These are phyloP conservation scores for Felis catus DNA, from an alignment of 2,113 vertebrate genomes.

Conservation along the genomic window DNA sequence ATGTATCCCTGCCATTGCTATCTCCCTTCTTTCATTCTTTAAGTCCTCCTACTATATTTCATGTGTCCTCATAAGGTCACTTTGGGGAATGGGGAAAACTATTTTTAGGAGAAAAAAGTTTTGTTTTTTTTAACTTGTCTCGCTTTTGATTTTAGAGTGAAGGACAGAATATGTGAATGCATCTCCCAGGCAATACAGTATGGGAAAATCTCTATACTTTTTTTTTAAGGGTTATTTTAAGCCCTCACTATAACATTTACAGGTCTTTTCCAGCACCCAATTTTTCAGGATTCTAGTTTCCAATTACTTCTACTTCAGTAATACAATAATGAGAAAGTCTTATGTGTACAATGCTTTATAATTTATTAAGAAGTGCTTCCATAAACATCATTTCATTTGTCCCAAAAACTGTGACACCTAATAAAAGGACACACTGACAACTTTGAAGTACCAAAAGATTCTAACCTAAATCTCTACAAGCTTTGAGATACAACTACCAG, in stretches of 20 bases:
- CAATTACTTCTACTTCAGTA: not conserved
- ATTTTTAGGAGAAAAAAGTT: not conserved
- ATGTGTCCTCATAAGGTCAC: not conserved
- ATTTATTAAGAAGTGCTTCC: not conserved
- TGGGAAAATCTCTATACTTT: not conserved
- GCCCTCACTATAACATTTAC: not conserved
- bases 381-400: not conserved
- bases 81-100: not conserved
- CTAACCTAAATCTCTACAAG: not conserved
- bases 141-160: not conserved
- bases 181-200: not conserved
- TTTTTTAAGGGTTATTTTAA: not conserved
- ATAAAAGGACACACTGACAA: not conserved
- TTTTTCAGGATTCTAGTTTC: not conserved
- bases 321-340: not conserved
- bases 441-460: not conserved
- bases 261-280: not conserved
- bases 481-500: not conserved
- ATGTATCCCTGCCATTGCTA: not conserved
- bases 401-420: not conserved
- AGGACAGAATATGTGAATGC: not conserved
- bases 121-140: not conserved
- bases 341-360: not conserved
- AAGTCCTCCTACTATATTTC: not conserved
- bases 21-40: not conserved